Evolutionary conservation across 2,888 invertebrate genomes (phyloP), one percentile per base, ranked within the genome.

Genomic region (Luperina testacea): DNA sequence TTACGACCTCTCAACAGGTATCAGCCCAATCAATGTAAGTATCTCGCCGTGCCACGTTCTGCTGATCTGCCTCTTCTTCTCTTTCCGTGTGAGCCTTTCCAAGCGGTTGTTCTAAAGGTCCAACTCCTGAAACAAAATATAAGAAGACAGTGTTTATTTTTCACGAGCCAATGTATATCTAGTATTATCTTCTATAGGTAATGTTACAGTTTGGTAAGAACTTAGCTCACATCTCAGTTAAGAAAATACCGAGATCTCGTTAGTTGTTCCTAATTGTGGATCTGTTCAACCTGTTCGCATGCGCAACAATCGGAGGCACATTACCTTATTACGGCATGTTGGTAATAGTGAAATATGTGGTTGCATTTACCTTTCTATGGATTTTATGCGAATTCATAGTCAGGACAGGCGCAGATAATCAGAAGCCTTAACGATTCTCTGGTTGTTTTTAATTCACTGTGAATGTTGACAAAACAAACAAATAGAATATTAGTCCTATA

Each of bases 261-360:
- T 90, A 85, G 82, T 75, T 84, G 78, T 82, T 90, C 86, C 89
- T 90, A 89, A 90, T 88, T 85, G 83, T 84, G 70, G 80, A 83
- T 84, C 84, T 87, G 82, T 89, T 86, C 67, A 85, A 77, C 42
- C 48, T 51, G 65, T 70, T 48, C 74, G 72, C 75, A 70, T 65
- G 75, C 75, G 72, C 81, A 87, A 85, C 76, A 83, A 87, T 88
- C 75, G 73, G 53, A 77, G 68, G 69, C 67, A 84, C 59, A 83
- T 86, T 83, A 78, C 57, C 64, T 77, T 79, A 75, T 81, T 87
- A 78, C 82, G 59, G 75, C 82, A 85, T 76, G 69, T 81, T 84
- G 69, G 82, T 83, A 81, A 84, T 77, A 79, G 81, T 72, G 72
- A 77, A 78, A 38, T 73, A 79, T 57, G n/a, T 59, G n/a, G 71